phyloP scores from a whole-genome alignment of 1,140 invertebrate species.

The Ylistrum balloti region DNA sequence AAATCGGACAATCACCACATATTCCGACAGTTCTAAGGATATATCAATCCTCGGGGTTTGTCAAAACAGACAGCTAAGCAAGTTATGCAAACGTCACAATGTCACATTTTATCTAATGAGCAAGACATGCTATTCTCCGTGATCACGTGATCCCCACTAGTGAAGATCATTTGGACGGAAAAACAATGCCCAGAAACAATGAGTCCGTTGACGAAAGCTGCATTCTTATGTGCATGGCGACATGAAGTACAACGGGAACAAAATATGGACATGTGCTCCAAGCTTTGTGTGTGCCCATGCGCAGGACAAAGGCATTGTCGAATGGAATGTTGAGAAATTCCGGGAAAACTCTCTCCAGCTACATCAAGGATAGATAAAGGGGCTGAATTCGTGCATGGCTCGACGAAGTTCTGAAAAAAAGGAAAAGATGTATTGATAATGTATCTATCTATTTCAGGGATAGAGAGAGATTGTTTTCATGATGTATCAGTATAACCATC shows the following conservation, averaged over 20 bases:
- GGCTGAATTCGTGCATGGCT: background rate
- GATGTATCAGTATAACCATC: too few species aligned
- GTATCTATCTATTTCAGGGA: too few species aligned
- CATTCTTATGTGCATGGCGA: background rate
- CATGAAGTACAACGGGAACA: conserved; percentile 31
- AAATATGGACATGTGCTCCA: conserved; percentile 16
- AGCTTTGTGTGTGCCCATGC: background rate
- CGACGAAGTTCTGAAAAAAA: background rate
- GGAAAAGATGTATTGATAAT: background rate
- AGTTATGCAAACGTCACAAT: conserved; percentile 32
- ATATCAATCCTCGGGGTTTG: background rate
- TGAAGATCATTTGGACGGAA: background rate
- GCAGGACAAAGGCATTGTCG: conserved; percentile 22
- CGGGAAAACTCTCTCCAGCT: background rate
- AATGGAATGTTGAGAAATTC: conserved; percentile 39
- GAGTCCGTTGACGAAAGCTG: conserved; percentile 22
- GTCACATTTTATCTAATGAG: background rate
- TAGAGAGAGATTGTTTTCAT: too few species aligned
- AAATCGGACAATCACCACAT: background rate
- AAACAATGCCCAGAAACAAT: background rate
- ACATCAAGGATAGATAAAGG: background rate
- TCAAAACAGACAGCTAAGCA: background rate
- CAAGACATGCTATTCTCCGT: background rate
- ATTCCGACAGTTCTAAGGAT: background rate
- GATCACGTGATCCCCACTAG: background rate